These are phyloP conservation scores for Ptychobarbus kaznakovi DNA, from an alignment of 2,797 vertebrate species.

Conservation along the genomic window DNA sequence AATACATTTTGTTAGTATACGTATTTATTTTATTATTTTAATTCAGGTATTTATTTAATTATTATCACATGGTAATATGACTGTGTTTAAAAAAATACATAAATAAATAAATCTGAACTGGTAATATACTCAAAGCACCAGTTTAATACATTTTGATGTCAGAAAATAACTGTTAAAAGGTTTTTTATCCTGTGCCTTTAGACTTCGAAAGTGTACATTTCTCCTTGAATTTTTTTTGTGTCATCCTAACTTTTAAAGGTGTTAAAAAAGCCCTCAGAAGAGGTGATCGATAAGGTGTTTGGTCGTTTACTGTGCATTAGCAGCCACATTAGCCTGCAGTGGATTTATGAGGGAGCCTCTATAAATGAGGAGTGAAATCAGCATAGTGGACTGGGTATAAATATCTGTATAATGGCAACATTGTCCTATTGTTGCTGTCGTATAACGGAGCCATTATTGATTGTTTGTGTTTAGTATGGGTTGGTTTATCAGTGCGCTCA, in stretches of 20 bases:
- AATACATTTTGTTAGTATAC: not conserved
- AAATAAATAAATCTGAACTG: not conserved
- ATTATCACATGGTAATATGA: not conserved
- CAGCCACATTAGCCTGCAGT: conserved; percentile 73
- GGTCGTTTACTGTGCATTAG: conserved; percentile 83
- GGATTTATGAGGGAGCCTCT: conserved; percentile 76
- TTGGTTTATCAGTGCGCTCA: conserved; percentile 79
- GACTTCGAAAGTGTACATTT: conserved; percentile 35
- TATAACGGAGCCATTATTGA: conserved; percentile 81
- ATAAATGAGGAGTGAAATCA: conserved; percentile 69
- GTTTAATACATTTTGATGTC: not conserved
- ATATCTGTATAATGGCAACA: conserved; percentile 77
- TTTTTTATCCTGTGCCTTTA: conserved; percentile 23
- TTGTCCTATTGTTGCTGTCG: conserved; percentile 73
- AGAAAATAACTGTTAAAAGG: conserved; percentile 31
- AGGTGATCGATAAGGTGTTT: conserved; percentile 77
- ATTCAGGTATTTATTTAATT: not conserved
- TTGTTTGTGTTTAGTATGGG: conserved; percentile 78
- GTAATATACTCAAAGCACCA: not conserved
- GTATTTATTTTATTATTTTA: not conserved
- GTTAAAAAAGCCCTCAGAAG: conserved; percentile 80
- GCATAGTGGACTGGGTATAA: conserved; percentile 72
- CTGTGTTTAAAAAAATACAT: not conserved
- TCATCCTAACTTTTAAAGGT: conserved; percentile 73
- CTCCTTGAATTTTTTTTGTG: conserved; percentile 50